A percentile compares a stretch with the other conserved stretches of the same genome.
Evolutionary conservation across 2,113 vertebrate genomes (phyloP).

Genomic region (Heterotis niloticus): DNA sequence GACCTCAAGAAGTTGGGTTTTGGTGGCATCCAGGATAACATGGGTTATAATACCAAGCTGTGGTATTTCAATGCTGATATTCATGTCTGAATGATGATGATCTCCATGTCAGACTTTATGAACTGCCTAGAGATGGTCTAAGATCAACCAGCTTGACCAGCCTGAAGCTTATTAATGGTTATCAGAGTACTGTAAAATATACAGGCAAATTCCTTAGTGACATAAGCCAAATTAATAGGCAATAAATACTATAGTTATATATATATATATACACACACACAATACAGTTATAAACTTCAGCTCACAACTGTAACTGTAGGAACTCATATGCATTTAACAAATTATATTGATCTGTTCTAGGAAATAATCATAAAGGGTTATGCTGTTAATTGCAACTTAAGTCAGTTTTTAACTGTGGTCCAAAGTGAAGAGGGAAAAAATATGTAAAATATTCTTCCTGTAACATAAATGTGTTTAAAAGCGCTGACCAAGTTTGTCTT

Average conservation of each 20-base stretch:
- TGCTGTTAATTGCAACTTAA: background rate
- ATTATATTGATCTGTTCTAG: background rate
- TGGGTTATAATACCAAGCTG: background rate
- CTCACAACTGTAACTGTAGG: background rate
- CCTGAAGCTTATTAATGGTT: background rate
- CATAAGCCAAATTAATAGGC: background rate
- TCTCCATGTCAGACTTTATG: background rate
- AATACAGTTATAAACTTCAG: slow-evolving; percentile 15
- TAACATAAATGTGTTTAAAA: background rate
- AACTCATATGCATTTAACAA: slow-evolving; percentile 5
- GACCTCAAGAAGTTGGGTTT: background rate
- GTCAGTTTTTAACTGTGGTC: background rate
- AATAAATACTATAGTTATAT: slow-evolving; percentile 2
- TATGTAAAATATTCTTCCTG: background rate
- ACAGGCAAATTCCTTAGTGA: too few species aligned
- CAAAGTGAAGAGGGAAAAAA: background rate
- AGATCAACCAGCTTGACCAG: background rate
- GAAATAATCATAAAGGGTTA: background rate
- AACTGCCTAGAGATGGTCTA: background rate
- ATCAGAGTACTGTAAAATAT: too few species aligned
- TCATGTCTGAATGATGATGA: background rate
- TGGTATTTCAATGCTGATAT: background rate
- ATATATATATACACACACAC: too few species aligned
- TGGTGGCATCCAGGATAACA: background rate
- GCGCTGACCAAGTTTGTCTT: background rate